These are phyloP conservation scores for Oryzias melastigma DNA, from an alignment of 2,113 vertebrate genomes.

Conservation along the genomic window DNA sequence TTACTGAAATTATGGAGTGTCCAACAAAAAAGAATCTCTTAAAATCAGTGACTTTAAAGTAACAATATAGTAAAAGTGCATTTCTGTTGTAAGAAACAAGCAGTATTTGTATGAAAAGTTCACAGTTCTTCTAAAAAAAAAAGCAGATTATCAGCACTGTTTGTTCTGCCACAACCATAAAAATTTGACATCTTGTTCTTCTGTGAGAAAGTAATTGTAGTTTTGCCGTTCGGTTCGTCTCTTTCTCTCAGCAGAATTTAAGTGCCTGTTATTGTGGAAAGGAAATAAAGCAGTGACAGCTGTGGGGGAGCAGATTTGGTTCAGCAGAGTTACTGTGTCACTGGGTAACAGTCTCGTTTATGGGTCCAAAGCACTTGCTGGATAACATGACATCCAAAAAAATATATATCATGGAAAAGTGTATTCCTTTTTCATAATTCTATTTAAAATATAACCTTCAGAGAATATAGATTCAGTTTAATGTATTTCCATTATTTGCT, in stretches of 20 bases:
- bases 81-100: conserved; percentile 12
- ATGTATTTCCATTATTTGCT: no score
- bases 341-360: conserved; percentile 20
- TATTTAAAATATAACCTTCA: no score
- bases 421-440: no score
- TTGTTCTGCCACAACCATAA: conserved; percentile 34
- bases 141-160: conserved; percentile 41
- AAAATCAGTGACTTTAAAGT: conserved; percentile 7
- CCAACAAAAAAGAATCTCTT: conserved; percentile 41
- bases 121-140: conserved; percentile 25
- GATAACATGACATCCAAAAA: not conserved
- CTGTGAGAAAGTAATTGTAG: conserved; percentile 14
- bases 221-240: conserved; percentile 29
- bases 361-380: not conserved
- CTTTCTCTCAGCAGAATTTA: conserved; percentile 3
- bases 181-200: conserved; percentile 50
- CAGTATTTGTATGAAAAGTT: conserved; percentile 21
- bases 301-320: conserved; percentile 23
- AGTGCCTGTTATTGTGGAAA: conserved; percentile 21
- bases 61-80: conserved; percentile 17
- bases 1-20: conserved; percentile 24
- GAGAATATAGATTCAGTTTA: no score
- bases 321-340: conserved; percentile 35
- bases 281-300: conserved; percentile 44
- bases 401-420: no score